phyloP scores from a whole-genome alignment of 37 sponge, comb jelly and placozoan species.

The Hormiphora californensis region DNA sequence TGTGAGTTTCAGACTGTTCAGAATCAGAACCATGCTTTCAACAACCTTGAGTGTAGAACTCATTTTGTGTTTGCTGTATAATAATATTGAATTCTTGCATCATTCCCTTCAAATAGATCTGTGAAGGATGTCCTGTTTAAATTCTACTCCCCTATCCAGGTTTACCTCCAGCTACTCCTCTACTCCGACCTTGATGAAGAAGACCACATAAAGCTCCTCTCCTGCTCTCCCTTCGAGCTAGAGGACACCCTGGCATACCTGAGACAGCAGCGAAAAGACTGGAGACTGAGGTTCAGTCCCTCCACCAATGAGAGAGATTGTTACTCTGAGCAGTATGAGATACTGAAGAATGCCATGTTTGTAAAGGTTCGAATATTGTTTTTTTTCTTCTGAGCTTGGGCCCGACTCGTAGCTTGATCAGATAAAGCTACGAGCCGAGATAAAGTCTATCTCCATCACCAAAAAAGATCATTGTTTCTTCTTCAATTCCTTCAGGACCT shows the following conservation, averaged over 20 bases:
- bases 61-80: no score
- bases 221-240: neutral
- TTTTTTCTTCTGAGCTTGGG: no score
- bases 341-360: slow-evolving; percentile 41
- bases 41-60: neutral
- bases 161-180: slow-evolving; percentile 27
- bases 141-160: neutral
- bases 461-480: no score
- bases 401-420: no score
- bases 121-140: neutral
- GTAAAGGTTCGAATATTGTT: no score
- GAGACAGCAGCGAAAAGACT: slow-evolving; percentile 4
- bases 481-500: no score
- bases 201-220: slow-evolving; percentile 45
- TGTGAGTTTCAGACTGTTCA: neutral
- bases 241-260: neutral
- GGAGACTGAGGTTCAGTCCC: slow-evolving; percentile 9
- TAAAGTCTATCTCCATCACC: no score
- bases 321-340: neutral
- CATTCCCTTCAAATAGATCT: neutral
- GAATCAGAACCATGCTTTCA: neutral
- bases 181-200: slow-evolving; percentile 40
- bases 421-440: no score
- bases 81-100: no score
- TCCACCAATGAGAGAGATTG: neutral